Conservation (phyloP, 2,113 vertebrate genomes). For the Chitala chitala region DNA sequence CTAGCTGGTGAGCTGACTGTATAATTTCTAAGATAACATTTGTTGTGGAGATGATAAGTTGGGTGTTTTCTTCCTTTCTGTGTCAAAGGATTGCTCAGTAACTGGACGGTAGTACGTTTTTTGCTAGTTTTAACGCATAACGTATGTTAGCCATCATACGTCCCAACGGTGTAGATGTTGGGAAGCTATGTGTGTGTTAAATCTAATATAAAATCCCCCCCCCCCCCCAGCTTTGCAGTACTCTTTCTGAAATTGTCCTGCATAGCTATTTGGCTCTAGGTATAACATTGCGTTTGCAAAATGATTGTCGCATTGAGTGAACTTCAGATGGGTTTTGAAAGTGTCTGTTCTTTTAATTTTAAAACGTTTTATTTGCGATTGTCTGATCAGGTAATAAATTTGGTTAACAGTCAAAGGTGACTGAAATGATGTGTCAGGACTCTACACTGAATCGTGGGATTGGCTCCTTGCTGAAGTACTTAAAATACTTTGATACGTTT, state of each 20-base stretch:
- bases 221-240: too few species aligned
- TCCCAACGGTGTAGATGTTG: background rate
- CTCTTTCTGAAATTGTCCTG: too few species aligned
- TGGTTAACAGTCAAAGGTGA: background rate
- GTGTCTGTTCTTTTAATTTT: background rate
- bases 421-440: too few species aligned
- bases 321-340: background rate
- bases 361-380: background rate
- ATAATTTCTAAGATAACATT: background rate
- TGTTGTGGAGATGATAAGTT: background rate
- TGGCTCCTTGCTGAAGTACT: too few species aligned
- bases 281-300: conserved; percentile 17
- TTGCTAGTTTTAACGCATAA: too few species aligned
- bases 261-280: too few species aligned
- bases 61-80: background rate
- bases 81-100: background rate
- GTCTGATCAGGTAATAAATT: background rate
- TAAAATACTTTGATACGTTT: too few species aligned
- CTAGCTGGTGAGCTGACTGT: background rate
- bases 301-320: conserved; percentile 4
- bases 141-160: too few species aligned
- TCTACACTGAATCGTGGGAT: too few species aligned
- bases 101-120: background rate
- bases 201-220: too few species aligned
- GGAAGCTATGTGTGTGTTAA: conserved; percentile 7